phyloP scores from a whole-genome alignment of 1,140 invertebrate genomes.

The Proales similis region DNA sequence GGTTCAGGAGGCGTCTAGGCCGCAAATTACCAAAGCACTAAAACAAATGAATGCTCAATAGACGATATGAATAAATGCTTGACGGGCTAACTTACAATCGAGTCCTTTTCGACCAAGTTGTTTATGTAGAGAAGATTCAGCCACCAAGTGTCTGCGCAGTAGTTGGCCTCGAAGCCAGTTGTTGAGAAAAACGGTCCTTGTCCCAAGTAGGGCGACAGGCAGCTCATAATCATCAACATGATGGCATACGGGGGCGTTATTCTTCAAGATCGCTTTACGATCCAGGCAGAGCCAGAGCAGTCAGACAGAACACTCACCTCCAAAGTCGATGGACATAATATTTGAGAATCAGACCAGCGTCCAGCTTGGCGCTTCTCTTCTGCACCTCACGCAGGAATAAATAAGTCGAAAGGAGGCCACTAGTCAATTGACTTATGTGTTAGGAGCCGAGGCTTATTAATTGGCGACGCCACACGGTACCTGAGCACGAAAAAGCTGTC shows the following conservation, averaged over 20 bases:
- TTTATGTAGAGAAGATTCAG: conserved; percentile 19
- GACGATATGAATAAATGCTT: not conserved
- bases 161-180: not conserved
- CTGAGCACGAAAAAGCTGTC: conserved; percentile 75
- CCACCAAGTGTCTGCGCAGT: conserved; percentile 12
- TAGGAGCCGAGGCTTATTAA: not conserved
- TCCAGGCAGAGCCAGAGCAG: not conserved
- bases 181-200: conserved; percentile 6
- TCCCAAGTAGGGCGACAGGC: conserved; percentile 6
- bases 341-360: not conserved
- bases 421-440: conserved; percentile 41
- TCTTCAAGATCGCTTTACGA: conserved; percentile 1
- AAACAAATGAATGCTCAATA: not conserved
- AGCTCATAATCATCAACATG: conserved; percentile 12
- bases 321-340: conserved; percentile 29
- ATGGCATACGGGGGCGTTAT: conserved; percentile 20
- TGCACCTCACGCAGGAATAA: conserved; percentile 54
- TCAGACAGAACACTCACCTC: conserved; percentile 2
- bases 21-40: conserved; percentile 25
- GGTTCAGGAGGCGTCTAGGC: not conserved
- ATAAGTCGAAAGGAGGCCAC: conserved; percentile 59
- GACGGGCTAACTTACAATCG: too few species aligned
- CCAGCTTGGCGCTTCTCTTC: conserved; percentile 41
- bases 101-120: conserved; percentile 6
- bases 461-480: not conserved